Base-by-base conservation (phyloP, 2,113 vertebrate genomes). In the Lampris incognitus region DNA sequence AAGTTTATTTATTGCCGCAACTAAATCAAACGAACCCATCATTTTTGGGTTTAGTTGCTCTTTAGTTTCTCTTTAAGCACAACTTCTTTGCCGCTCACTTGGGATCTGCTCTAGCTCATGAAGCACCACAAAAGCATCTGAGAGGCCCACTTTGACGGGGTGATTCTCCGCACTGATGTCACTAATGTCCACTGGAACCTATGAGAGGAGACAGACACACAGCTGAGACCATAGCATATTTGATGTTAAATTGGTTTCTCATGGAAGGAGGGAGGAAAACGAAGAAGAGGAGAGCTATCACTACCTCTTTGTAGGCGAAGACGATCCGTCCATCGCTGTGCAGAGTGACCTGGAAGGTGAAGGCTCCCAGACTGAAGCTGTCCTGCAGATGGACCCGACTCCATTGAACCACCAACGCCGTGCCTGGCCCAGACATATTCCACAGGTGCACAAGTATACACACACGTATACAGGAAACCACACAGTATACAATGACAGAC, bases 81-180 rank as follows among this genome's bases (percentile, higher is more conserved):
- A 24, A 24, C 24, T 24, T 24, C 24, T 52, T 13, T 13, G 11
- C 13, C 65, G 95, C 97, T 79, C 94, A 98, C 98, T 97, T 68
- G 97, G 97, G 86, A 98, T 96, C 93, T 97, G 96, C 69, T 99
- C 95, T 67, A 98, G 96, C 83, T 96, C 94, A 88, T 97, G 96
- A 79, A 98, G 95, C 0, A 99, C 97, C 58, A 98, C 96, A 88
- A 99, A 99, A 0, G 97, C 98, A 85, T 99, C 98, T 0, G 98
- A 97, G 78, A 99, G 91, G 11, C 97, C 98, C 62, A 99, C 97
- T 95, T 98, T 98, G 69, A 99, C 97, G 3, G 97, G 97, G 76
- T 99, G 98, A 66, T 96, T 95, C 11, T 95, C 95, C 0, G 94
- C 93, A 87, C 95, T 97, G 92, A 99, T 97, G 82, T 95, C 87